Percentiles rank a stretch among this genome's conserved stretches.
Evolutionary conservation across 2,113 vertebrate species (phyloP).

Genomic region (Tupaia tana): DNA sequence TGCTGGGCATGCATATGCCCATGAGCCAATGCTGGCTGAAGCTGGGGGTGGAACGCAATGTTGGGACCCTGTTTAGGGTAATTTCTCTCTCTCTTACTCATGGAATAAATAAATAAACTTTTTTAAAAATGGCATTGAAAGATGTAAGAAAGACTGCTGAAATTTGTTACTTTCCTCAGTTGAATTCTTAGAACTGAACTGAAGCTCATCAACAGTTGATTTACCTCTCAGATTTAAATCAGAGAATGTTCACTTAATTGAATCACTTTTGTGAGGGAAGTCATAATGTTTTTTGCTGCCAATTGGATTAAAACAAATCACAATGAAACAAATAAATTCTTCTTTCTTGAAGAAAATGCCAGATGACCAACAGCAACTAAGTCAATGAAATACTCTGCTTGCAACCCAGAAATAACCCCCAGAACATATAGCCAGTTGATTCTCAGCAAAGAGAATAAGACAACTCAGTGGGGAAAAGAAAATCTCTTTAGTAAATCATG

Average conservation of each 20-base stretch:
- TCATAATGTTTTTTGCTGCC: neutral
- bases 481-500: no score
- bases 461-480: no score
- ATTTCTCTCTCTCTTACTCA: no score
- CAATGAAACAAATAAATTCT: neutral
- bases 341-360: neutral
- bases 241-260: neutral
- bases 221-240: neutral
- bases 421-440: no score
- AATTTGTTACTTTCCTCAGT: neutral
- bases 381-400: neutral
- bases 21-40: no score
- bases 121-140: no score
- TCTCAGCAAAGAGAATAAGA: no score
- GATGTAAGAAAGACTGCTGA: neutral
- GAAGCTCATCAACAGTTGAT: neutral
- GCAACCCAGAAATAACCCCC: no score
- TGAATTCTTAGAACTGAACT: neutral
- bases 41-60: no score
- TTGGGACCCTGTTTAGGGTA: no score
- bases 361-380: neutral
- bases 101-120: no score
- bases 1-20: no score
- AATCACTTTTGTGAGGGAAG: neutral
- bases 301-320: neutral